phyloP scores from a whole-genome alignment of 2,113 vertebrate species.

The Pantherophis guttatus region DNA sequence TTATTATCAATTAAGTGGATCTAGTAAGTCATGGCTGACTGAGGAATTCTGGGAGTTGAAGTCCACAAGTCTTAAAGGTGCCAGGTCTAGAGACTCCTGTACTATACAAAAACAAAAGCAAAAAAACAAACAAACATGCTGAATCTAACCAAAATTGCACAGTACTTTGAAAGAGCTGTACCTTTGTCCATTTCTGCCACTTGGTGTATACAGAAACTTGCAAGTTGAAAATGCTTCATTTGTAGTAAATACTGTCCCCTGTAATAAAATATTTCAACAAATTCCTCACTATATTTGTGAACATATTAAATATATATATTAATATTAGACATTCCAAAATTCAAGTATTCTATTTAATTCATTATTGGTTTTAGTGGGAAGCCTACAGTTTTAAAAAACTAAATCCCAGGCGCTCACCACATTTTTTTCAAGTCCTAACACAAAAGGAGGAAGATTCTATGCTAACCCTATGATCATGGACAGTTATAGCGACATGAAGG shows the following conservation, averaged over 20 bases:
- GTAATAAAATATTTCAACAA: constrained; percentile 42
- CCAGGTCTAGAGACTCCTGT: neutral
- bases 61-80: neutral
- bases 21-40: neutral
- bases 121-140: neutral
- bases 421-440: neutral
- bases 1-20: too few relatives aligned
- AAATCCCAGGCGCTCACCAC: neutral
- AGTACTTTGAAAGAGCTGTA: constrained; percentile 35
- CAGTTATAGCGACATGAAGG: neutral
- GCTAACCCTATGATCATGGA: neutral
- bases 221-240: constrained; percentile 70
- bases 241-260: constrained; percentile 77
- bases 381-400: neutral
- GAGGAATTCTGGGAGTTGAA: neutral
- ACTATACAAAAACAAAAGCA: neutral
- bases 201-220: constrained; percentile 73
- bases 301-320: neutral
- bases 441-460: neutral
- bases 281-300: neutral
- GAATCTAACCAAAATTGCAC: neutral
- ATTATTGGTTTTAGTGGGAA: neutral
- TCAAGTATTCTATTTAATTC: neutral
- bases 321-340: neutral
- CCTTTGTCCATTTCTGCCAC: constrained; percentile 73